Evolutionary conservation across 2,888 invertebrate genomes (phyloP).

Genomic region (Rhagonycha fulva): DNA sequence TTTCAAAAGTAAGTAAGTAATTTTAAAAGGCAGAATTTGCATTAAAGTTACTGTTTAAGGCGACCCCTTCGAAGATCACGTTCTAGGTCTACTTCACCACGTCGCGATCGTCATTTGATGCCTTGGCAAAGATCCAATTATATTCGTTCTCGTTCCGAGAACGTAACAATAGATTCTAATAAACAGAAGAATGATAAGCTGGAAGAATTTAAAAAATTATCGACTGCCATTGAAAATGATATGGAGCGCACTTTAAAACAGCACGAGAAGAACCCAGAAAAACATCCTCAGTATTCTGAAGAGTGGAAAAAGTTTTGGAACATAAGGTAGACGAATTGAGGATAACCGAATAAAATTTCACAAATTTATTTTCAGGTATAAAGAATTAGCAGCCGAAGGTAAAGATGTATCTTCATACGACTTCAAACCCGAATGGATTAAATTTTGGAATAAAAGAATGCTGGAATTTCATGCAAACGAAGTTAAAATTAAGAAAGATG

Average conservation of each 20-base stretch:
- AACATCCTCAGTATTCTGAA: constrained; percentile 84
- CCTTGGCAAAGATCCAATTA: constrained; percentile 44
- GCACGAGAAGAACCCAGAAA: constrained; percentile 84
- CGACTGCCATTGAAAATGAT: constrained; percentile 59
- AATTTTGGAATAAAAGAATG: constrained; percentile 83
- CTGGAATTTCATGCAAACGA: constrained; percentile 76
- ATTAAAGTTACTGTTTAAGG: background rate
- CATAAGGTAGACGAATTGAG: constrained; percentile 55
- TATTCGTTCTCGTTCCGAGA: constrained; percentile 31
- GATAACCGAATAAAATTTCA: background rate
- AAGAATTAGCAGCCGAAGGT: constrained; percentile 75
- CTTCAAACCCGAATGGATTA: constrained; percentile 88
- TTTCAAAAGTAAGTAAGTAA: background rate
- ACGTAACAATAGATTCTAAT: constrained; percentile 37
- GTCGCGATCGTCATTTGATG: constrained; percentile 1
- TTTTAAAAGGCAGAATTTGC: background rate
- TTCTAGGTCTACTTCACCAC: constrained; percentile 27
- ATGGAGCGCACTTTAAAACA: constrained; percentile 70
- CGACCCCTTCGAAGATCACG: background rate
- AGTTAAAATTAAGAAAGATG: constrained; percentile 67
- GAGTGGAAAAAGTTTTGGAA: constrained; percentile 94
- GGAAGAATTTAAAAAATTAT: constrained; percentile 59
- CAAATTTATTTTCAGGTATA: constrained; percentile 56
- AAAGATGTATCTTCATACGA: constrained; percentile 80
- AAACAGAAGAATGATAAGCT: constrained; percentile 54